Base-by-base conservation (phyloP, 2,113 vertebrate genomes). In the Microcebus griseorufus region DNA sequence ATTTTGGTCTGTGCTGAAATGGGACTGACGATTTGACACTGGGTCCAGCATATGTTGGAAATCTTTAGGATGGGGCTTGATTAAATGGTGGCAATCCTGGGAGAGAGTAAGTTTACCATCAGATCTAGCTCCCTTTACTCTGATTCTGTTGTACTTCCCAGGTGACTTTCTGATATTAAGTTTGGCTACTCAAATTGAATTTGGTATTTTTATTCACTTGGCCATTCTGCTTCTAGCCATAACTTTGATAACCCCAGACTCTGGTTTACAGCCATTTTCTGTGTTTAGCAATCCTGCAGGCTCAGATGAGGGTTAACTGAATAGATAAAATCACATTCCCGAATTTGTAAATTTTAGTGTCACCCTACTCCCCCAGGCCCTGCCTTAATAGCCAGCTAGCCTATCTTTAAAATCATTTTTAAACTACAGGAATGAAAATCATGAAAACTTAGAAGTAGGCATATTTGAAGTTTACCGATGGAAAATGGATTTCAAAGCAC, bases 401-500 rank as follows among this genome's bases (percentile, higher is more conserved):
- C 64, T 70, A 55, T 29, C 45, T 83, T 64, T 93, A 93, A 17
- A 48, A 73, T 79, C 34, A 34, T 25, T 90, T 97, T 82, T 53
- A 87, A 96, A 84, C 22, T 82, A 67, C 0, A 93, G 17, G 37
- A 51, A 39, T 65, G 37, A 88, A 95, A 93, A 90, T 70, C 48
- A 64, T 45, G 58, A 88, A 39, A 60, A 37, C n/a, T 53, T 88
- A 93, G 62, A 90, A 87, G 75, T 27, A 93, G 39, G 13, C 73
- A 25, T 96, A 12, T 55, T 88, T 80, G 42, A 94, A n/a, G 58
- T 82, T 81, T 79, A 82, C 17, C 23, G 37, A n/a, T 55, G 6
- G 29, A 88, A 92, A 96, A 69, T 58, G 5, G 48, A 88, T 93
- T 95, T 94, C 39, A 87, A 89, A 91, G 58, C 45, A 72, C 81